Base-by-base conservation (phyloP, 2,888 invertebrate species). In the Lamproptera curius region DNA sequence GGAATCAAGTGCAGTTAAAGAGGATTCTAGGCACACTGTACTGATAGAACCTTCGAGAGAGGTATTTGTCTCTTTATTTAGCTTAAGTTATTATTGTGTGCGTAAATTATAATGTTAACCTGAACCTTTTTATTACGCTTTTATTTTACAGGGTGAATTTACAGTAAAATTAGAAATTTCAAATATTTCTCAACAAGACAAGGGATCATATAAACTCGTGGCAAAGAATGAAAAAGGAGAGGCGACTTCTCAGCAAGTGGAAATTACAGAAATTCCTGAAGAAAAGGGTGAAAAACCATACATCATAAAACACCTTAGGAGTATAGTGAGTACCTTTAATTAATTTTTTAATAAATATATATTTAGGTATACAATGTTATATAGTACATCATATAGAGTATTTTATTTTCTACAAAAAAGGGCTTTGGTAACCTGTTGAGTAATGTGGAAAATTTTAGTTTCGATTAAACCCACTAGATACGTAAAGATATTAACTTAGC, bases 191-290 rank as follows among this genome's bases (percentile, higher is more conserved):
- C 91, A 92, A 69, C 84, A 85, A 14, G 97, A 97, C 76, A 96
- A 95, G 78, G 97, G 97, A 57, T 90, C 93, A 50, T 97, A 97
- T 79, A 97, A 96, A 80, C 86, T 97, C 61, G 91, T 97, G 4
- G 97, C 97, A 16, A 95, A 94, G 73, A 97, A 97, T 74, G 96
- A 96, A 64, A 97, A 97, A 77, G 97, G 97, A 55, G 96, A 97
- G 78, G 96, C 96, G 10, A 92, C 93, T 10, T 97, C 97, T 16
- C 96, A 96, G 76, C 90, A 92, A 49, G 96, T 97, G 2, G 94
- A 96, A 74, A 92, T 97, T 42, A 92, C 93, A 40, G 96, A 96
- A 57, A 92, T 96, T 60, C 95, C 95, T 1, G 92, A 93, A 60
- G 91, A 92, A 54, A 92, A 94, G 76, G 91, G 94, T 36, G 92